These are phyloP conservation scores for Menura novaehollandiae DNA, from an alignment of 2,113 vertebrate genomes.

Conservation along the genomic window DNA sequence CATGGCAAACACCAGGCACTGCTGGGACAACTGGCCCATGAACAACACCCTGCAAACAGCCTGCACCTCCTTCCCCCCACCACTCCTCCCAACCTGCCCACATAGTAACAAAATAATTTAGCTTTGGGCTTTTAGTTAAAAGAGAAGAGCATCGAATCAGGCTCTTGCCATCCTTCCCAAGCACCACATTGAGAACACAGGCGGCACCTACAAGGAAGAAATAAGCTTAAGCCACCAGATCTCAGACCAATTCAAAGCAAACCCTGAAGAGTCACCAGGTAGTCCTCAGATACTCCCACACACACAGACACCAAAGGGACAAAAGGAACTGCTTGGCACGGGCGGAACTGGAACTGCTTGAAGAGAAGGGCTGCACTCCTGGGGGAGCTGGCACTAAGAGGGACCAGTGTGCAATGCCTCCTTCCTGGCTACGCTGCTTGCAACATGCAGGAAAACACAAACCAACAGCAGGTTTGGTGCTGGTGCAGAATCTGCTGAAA, in stretches of 20 bases:
- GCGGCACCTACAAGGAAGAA: background rate
- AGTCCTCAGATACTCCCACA: background rate
- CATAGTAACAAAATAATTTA: background rate
- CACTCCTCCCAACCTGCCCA: rapidly evolving
- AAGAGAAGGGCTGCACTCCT: background rate
- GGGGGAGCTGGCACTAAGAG: background rate
- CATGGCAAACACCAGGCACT: background rate
- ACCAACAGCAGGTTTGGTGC: background rate
- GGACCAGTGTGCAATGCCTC: background rate
- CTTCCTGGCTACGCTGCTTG: background rate
- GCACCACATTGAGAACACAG: background rate
- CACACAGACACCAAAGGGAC: background rate
- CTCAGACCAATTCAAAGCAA: background rate
- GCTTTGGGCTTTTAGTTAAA: background rate
- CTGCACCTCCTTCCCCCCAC: background rate
- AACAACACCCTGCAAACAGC: background rate
- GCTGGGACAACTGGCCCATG: background rate
- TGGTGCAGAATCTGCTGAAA: background rate
- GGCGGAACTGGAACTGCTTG: background rate
- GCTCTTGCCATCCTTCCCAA: background rate
- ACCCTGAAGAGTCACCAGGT: background rate
- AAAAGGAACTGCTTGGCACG: background rate
- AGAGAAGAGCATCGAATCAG: background rate
- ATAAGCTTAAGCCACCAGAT: background rate
- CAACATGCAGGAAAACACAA: background rate